Percentiles rank a stretch among this genome's conserved stretches.
Evolutionary conservation across 2,797 vertebrate species (phyloP).

Genomic region (Margarornis squamiger): DNA sequence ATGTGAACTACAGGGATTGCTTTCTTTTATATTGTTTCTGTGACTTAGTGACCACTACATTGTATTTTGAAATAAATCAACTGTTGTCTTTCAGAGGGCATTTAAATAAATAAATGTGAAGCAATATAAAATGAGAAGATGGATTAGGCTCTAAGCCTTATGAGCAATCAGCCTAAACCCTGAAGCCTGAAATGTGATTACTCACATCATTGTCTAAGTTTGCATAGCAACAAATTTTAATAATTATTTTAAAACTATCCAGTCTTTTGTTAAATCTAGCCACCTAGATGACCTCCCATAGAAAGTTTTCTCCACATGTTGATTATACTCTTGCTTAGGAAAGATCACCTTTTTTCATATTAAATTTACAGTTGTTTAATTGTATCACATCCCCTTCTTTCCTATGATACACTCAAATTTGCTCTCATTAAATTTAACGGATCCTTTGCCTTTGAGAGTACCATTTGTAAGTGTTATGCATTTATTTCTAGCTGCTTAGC

Average conservation of each 20-base stretch:
- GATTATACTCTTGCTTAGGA: neutral
- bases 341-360: neutral
- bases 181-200: slow-evolving; percentile 23
- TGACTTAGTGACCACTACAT: neutral
- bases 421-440: neutral
- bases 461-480: neutral
- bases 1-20: neutral
- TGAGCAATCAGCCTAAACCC: neutral
- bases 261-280: neutral
- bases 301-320: neutral
- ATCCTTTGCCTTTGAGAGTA: neutral
- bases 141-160: slow-evolving; percentile 8
- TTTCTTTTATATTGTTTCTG: neutral
- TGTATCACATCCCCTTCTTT: neutral
- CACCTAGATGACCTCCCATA: neutral
- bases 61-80: neutral
- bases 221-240: slow-evolving; percentile 17
- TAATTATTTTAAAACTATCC: slow-evolving; percentile 6
- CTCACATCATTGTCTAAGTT: neutral
- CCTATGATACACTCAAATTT: neutral
- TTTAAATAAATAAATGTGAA: slow-evolving; percentile 19
- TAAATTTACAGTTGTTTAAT: neutral
- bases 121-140: neutral
- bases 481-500: neutral
- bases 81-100: neutral